Evolutionary conservation across 2,888 invertebrate genomes (phyloP).

Genomic region (Platycheirus rosarum): DNA sequence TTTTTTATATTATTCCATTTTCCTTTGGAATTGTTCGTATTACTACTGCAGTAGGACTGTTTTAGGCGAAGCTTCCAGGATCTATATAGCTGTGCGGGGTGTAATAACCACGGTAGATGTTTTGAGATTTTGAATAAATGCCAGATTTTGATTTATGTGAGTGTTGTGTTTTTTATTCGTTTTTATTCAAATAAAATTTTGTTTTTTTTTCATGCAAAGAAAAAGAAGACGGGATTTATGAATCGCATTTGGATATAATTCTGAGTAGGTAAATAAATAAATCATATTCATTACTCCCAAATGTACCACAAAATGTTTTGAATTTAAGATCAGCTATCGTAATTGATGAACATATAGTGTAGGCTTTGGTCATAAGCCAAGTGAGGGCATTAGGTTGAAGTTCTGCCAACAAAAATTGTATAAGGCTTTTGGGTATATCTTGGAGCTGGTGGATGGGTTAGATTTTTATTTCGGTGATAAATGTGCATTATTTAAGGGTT

Average conservation of each 20-base stretch:
- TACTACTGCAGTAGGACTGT: constrained; percentile 51
- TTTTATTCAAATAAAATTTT: constrained; percentile 8
- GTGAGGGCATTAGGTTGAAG: neutral
- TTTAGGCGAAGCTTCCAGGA: constrained; percentile 2
- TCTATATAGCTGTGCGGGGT: constrained; percentile 21
- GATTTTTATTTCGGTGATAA: neutral
- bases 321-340: constrained; percentile 10
- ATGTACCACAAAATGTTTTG: constrained; percentile 50
- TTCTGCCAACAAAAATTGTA: constrained; percentile 4
- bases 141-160: constrained; percentile 70
- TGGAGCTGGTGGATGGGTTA: neutral
- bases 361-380: constrained; percentile 34
- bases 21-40: constrained; percentile 21
- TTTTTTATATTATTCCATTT: neutral
- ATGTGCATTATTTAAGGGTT: neutral
- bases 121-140: constrained; percentile 69
- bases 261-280: constrained; percentile 62
- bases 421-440: too few relatives aligned
- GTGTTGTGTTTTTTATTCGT: too few relatives aligned
- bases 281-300: constrained; percentile 65
- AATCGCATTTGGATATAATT: constrained; percentile 64
- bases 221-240: constrained; percentile 59
- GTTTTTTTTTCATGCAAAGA: neutral
- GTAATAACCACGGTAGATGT: constrained; percentile 48
- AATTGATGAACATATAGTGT: constrained; percentile 26